Conservation (phyloP, 2,113 vertebrate species). For the Tyrannus savana region DNA sequence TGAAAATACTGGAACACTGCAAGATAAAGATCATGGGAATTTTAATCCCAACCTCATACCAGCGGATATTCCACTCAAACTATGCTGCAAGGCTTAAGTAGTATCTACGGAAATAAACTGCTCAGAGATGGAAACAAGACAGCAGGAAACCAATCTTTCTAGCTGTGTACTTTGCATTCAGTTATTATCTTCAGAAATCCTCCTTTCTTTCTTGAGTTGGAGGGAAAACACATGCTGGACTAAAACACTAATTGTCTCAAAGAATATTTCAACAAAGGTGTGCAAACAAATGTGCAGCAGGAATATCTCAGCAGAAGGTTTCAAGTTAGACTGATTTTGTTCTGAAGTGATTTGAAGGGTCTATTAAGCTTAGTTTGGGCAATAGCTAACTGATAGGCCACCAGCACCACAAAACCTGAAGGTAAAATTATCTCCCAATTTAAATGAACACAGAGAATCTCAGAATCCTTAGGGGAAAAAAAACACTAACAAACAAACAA, state of each 20-base stretch:
- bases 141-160: neutral
- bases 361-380: neutral
- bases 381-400: neutral
- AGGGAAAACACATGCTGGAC: neutral
- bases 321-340: neutral
- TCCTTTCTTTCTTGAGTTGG: neutral
- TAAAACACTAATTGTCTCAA: neutral
- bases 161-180: neutral
- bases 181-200: neutral
- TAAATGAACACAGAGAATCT: neutral
- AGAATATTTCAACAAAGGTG: neutral
- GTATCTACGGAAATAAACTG: neutral
- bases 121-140: neutral
- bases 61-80: neutral
- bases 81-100: neutral
- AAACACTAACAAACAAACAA: neutral
- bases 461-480: neutral
- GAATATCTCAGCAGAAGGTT: neutral
- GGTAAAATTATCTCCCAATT: neutral
- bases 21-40: neutral
- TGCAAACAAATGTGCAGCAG: neutral
- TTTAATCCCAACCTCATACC: neutral
- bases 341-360: neutral
- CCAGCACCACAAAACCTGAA: neutral
- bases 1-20: neutral